Conservation (phyloP, 92 coral and sea anemone species). For the Umimayanthus kanabou region DNA sequence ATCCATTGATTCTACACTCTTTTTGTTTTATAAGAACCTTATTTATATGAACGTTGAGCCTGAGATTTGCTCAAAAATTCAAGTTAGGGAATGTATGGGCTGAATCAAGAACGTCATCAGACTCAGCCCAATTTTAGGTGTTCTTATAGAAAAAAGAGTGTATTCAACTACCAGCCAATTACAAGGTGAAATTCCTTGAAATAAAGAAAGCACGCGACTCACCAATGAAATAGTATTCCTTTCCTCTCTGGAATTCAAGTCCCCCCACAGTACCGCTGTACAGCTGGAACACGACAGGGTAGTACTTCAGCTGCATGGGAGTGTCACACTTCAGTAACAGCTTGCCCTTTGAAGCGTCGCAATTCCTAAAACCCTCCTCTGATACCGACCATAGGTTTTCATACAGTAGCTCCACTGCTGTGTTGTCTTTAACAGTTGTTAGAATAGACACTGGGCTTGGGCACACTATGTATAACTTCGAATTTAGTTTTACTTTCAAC, state of each 20-base stretch:
- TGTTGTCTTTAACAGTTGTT: conserved; percentile 36
- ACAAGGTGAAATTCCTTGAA: too few species aligned
- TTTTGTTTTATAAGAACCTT: too few species aligned
- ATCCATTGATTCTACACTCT: too few species aligned
- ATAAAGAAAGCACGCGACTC: not conserved
- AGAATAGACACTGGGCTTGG: conserved; percentile 38
- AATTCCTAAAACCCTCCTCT: conserved; percentile 20
- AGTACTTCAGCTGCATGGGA: conserved; percentile 37
- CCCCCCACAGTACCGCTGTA: conserved; percentile 37
- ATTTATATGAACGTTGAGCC: too few species aligned
- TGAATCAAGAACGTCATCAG: too few species aligned
- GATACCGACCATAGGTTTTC: conserved; percentile 31
- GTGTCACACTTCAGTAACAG: conserved; percentile 18
- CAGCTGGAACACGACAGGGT: conserved; percentile 36
- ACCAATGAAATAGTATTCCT: conserved; percentile 39
- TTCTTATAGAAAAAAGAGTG: too few species aligned
- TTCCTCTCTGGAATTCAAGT: conserved; percentile 30
- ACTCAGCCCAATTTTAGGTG: too few species aligned
- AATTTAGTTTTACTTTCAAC: conserved; percentile 11
- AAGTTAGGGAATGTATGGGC: too few species aligned
- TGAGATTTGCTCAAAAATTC: too few species aligned
- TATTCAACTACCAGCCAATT: too few species aligned
- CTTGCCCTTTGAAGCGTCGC: conserved; percentile 20
- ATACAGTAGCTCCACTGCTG: conserved; percentile 26
- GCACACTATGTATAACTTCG: conserved; percentile 32